These are phyloP conservation scores for Pollimyrus isidori DNA, from an alignment of 2,113 vertebrate genomes.

Conservation along the genomic window DNA sequence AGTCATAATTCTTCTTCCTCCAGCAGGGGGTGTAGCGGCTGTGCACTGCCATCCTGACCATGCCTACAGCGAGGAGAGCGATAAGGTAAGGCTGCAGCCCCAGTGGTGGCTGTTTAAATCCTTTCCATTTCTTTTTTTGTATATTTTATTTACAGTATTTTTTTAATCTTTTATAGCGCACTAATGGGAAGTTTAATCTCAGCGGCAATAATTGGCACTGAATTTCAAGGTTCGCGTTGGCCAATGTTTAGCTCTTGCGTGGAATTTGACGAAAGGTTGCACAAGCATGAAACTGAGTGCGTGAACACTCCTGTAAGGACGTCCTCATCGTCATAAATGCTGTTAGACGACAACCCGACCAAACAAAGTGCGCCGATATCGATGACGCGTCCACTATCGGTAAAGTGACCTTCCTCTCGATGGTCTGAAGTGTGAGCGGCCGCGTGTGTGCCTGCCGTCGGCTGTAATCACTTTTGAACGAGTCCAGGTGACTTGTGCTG, in stretches of 20 bases:
- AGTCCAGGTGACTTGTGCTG: background rate
- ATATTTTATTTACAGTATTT: background rate
- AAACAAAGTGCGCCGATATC: background rate
- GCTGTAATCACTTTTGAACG: background rate
- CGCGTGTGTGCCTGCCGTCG: background rate
- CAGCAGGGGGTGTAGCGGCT: constrained; percentile 54
- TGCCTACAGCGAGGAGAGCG: constrained; percentile 54
- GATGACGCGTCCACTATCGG: background rate
- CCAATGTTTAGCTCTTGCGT: background rate
- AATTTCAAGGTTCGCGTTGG: background rate
- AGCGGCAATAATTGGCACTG: background rate
- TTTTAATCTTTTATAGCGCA: background rate
- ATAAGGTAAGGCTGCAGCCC: constrained; percentile 52
- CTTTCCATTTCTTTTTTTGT: background rate
- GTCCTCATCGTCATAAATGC: background rate
- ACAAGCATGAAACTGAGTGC: background rate
- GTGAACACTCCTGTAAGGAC: background rate
- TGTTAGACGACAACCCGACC: background rate
- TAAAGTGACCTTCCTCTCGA: background rate
- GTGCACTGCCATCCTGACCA: constrained; percentile 59
- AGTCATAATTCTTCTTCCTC: constrained; percentile 14
- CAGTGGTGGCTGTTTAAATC: background rate
- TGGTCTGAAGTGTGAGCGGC: background rate
- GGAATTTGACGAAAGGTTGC: background rate
- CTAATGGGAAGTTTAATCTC: background rate